Percentiles rank a stretch among this genome's conserved stretches.
These are phyloP conservation scores for Zaprionus nigranus DNA, from an alignment of 1,140 invertebrate species.

Conservation along the genomic window DNA sequence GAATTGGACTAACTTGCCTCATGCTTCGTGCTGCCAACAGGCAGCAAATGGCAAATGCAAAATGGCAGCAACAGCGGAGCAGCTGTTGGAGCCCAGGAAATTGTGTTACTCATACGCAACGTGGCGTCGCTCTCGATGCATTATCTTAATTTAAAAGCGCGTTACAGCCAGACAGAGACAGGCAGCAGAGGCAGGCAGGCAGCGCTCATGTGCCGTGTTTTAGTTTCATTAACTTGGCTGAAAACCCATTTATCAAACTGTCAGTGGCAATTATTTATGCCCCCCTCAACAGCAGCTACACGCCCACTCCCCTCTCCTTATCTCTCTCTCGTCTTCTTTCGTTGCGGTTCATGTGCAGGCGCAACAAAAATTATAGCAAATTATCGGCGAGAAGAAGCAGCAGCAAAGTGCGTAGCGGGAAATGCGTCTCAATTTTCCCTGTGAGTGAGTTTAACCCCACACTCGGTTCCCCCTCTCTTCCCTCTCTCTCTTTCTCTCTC, in stretches of 20 bases:
- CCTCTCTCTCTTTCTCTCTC: neutral
- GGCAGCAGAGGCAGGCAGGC: neutral
- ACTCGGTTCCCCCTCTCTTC: no score
- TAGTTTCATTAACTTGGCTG: constrained; percentile 78
- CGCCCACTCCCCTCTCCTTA: neutral
- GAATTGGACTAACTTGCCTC: constrained; percentile 6
- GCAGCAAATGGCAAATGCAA: constrained; percentile 37
- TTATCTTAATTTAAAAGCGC: constrained; percentile 79
- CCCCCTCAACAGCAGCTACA: neutral
- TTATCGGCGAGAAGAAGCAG: constrained; percentile 36
- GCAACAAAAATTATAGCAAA: constrained; percentile 65
- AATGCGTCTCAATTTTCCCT: constrained; percentile 28
- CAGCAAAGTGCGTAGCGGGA: constrained; percentile 16
- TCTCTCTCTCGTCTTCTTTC: neutral
- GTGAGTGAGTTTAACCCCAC: constrained; percentile 35
- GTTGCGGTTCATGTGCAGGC: constrained; percentile 33
- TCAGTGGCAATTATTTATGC: constrained; percentile 78
- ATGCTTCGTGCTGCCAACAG: neutral
- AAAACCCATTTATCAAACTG: constrained; percentile 79
- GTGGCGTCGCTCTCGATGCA: constrained; percentile 58
- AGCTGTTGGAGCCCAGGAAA: constrained; percentile 42
- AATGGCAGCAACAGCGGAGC: constrained; percentile 47
- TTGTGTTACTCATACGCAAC: constrained; percentile 76
- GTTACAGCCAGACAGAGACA: constrained; percentile 11
- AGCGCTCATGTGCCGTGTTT: constrained; percentile 60